phyloP scores from a whole-genome alignment of 2,797 vertebrate genomes.

The Enteromius argenteus region DNA sequence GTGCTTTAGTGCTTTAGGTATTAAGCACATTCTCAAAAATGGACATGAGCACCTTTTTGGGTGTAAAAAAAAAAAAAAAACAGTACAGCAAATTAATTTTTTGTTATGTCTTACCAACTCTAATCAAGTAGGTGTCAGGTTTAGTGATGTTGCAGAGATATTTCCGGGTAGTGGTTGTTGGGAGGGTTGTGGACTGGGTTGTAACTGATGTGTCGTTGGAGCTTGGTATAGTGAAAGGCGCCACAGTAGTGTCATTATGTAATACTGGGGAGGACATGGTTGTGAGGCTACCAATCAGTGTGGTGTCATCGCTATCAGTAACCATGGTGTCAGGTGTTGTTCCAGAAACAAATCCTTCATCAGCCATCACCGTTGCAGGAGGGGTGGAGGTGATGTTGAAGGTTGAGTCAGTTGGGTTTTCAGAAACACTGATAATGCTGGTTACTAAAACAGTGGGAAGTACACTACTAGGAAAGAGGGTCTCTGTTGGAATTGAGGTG shows the following conservation, averaged over 20 bases:
- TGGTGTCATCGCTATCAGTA: slow-evolving; percentile 67
- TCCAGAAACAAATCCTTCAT: slow-evolving; percentile 70
- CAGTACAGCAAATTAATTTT: background rate
- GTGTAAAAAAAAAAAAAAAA: background rate
- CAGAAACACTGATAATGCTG: slow-evolving; percentile 58
- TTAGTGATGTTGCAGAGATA: slow-evolving; percentile 87
- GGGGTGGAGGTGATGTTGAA: slow-evolving; percentile 50
- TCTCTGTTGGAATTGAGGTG: slow-evolving; percentile 65
- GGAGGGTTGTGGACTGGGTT: slow-evolving; percentile 58
- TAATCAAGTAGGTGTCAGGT: slow-evolving; percentile 84
- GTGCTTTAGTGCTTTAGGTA: background rate
- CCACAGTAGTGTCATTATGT: slow-evolving; percentile 62
- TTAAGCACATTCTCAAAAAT: background rate
- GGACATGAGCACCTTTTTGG: background rate
- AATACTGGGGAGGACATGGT: slow-evolving; percentile 59
- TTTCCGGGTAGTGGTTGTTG: slow-evolving; percentile 74
- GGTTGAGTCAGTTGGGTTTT: slow-evolving; percentile 55
- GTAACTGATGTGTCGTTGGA: slow-evolving; percentile 56
- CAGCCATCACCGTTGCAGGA: slow-evolving; percentile 66
- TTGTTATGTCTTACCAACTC: slow-evolving; percentile 80
- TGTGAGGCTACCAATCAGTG: slow-evolving; percentile 64
- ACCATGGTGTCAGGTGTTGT: slow-evolving; percentile 55
- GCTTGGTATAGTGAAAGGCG: slow-evolving; percentile 62
- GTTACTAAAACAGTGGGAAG: slow-evolving; percentile 62
- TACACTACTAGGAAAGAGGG: slow-evolving; percentile 58